Evolutionary conservation across 2,113 vertebrate species (phyloP).

Genomic region (Physeter macrocephalus): DNA sequence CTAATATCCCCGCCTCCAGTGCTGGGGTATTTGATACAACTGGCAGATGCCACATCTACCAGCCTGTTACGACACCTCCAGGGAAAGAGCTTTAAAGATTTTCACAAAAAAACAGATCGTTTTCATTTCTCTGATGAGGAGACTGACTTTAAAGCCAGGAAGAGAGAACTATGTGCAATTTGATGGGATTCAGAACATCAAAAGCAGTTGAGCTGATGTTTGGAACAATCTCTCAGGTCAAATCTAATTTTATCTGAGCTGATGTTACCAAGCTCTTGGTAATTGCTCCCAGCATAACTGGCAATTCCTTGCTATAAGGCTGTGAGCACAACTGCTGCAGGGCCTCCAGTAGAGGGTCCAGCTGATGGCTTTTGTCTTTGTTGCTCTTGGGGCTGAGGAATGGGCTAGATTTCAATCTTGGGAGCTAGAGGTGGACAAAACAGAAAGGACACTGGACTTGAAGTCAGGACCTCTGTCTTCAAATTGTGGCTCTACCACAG

Average conservation of each 20-base stretch:
- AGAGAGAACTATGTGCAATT: conserved; percentile 32
- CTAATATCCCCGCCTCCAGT: neutral
- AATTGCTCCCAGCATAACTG: conserved; percentile 28
- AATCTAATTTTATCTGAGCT: conserved; percentile 66
- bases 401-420: neutral
- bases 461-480: neutral
- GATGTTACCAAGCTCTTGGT: conserved; percentile 44
- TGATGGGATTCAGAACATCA: conserved; percentile 61
- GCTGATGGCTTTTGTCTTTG: neutral
- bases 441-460: neutral
- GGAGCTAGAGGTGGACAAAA: neutral
- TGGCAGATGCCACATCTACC: neutral
- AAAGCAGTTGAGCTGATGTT: conserved; percentile 43
- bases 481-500: neutral
- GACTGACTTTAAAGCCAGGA: conserved; percentile 51
- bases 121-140: conserved; percentile 50
- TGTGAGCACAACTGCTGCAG: neutral
- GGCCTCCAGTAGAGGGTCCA: neutral
- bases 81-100: conserved; percentile 33
- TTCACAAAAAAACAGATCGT: neutral
- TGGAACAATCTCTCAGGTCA: conserved; percentile 58
- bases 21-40: neutral
- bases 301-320: neutral
- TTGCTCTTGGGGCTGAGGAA: neutral
- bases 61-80: neutral